Evolutionary conservation across 2,888 invertebrate genomes (phyloP), one percentile per base, ranked within the genome.

Genomic region (Nemurella pictetii): DNA sequence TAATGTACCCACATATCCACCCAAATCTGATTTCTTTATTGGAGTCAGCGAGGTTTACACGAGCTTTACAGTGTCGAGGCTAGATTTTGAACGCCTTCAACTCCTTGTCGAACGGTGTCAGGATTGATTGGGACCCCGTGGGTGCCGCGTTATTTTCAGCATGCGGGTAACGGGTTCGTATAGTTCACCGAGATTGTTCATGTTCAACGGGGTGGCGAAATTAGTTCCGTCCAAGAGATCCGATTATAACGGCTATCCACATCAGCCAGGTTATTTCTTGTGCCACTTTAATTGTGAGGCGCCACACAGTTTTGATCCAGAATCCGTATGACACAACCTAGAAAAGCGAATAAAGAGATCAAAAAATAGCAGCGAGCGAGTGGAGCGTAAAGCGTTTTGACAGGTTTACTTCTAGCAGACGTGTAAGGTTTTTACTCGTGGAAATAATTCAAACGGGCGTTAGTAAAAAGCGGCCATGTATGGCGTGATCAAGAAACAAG

Each of bases 381-480:
- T 78, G 9, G 78, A 78, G 28, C 78, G 78, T 78, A 78, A 78
- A 78, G 29, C n/a, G 28, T 26, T 72, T 72, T 72, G 82, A 72
- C 55, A 72, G 72, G 28, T 82, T 26, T 28, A 28, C 30, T 2
- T 75, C 2, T 3, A 27, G 27, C 27, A 55, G 27, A 72, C 82
- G 72, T 82, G 72, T 55, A 82, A 82, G 28, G 82, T 72, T 82
- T 72, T 82, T 82, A 29, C 82, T 72, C 55, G n/a, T 25, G 55
- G 82, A 82, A 28, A 82, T 82, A 55, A 82, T 72, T 82, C 82
- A 27, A 55, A 55, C 72, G 82, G 82, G 82, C 82, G 82, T 82
- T 36, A 55, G 82, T 82, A 82, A 82, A 82, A 82, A 82, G 29
- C 72, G 28, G n/a, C 82, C 82, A 82, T 82, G 55, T 82, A 82